Evolutionary conservation across 2,113 vertebrate genomes (phyloP), one percentile per base, ranked within the genome.

Genomic region (Cardinalis cardinalis): DNA sequence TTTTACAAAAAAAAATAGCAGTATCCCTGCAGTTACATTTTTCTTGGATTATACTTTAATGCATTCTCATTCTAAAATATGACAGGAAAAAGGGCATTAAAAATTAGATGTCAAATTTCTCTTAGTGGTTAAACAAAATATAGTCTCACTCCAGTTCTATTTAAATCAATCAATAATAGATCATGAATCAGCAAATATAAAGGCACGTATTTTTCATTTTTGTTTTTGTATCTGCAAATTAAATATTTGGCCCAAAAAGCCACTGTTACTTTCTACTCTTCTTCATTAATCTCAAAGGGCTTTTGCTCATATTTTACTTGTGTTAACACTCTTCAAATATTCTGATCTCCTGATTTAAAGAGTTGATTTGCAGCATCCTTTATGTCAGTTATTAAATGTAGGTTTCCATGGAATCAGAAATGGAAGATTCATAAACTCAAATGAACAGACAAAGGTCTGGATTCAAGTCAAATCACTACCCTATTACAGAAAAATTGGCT

Each of bases 181-280:
- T 46, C 5, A n/a, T 41, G 4, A 29, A 75, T 51, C 18, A 76
- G 9, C 3, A 79, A 52, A 64, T 31, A 61, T 8, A 73, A 48
- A 38, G 12, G 18, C 1, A 5, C 1, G 0, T 6, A 20, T 66
- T 71, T 75, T 60, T 64, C 0, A 5, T 16, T 88, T 72, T 77
- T 65, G 2, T 48, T 60, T 83, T 49, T 19, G 23, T 40, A 9
- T 20, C 53, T 26, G 7, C 4, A 83, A 64, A 69, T 49, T 83
- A 31, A 76, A 7, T 19, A 31, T 43, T 66, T 70, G 8, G 1
- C 8, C 10, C 2, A 60, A 53, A 76, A 87, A 12, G 4, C 7
- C 7, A 19, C 1, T 26, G 3, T 12, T 34, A 4, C 1, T 59
- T 86, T 76, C 48, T 71, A 36, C 2, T 1, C 9, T 76, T 53